Evolutionary conservation across 2,113 vertebrate species (phyloP), one percentile per base, ranked within the genome.

Genomic region (Cervus canadensis): DNA sequence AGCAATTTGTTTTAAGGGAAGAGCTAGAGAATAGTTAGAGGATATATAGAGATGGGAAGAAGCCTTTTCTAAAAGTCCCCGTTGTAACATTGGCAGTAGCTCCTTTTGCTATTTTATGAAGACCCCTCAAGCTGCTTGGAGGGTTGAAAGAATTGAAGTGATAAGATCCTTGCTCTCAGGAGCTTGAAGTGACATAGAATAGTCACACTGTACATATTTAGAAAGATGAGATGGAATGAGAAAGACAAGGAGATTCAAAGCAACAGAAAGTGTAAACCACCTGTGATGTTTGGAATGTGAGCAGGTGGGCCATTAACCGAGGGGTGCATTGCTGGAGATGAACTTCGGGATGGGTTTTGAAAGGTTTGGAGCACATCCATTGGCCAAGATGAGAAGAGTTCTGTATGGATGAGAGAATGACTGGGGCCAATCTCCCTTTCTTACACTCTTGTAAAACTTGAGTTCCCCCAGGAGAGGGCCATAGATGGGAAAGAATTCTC

Each of bases 101-200:
- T 84, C 15, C 48, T 79, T 89, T 74, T 62, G 33, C 14, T 87
- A 40, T n/a, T 84, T 97, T 40, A 50, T 13, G 33, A 71, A 81
- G 43, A 81, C 30, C 11, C 14, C 48, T 50, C 52, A 54, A 54
- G 54, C 54, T 87, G 54, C 52, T 76, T 30, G 48, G 25, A 43
- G 7, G 28, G 4, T 87, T 1, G 1, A 71, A 71, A 78, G 48
- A 88, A 88, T 83, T 36, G 62, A 96, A 88, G 30, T 30, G 26
- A 33, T 33, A 52, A 82, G 4, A 12, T 84, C n/a, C 45, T 40
- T 45, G 48, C 67, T 76, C 23, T 54, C 7, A 19, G 23, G 56
- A 83, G 4, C 64, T 85, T 85, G n/a, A 60, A 13, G 8, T 57
- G 19, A 7, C 54, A 56, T 67, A 36, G 40, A 93, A 79, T 84